These are phyloP conservation scores for Apis cerana DNA, from an alignment of 1,140 invertebrate genomes.

Conservation along the genomic window DNA sequence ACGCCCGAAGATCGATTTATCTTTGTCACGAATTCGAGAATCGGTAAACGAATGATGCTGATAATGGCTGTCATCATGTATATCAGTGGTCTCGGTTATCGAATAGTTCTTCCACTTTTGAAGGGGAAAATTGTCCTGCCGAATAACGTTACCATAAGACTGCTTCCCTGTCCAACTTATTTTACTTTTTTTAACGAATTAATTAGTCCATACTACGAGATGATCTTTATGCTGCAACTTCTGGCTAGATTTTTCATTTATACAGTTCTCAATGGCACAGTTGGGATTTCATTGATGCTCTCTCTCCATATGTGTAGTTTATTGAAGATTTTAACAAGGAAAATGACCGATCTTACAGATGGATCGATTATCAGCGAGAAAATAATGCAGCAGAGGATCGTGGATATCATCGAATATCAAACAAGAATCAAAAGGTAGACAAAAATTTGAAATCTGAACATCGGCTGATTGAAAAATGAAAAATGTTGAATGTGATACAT, in stretches of 20 bases:
- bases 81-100: constrained; percentile 48
- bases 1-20: constrained; percentile 17
- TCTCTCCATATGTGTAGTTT: constrained; percentile 53
- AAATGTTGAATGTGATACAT: neutral
- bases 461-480: too few species aligned
- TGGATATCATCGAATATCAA: constrained; percentile 38
- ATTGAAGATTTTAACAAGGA: constrained; percentile 38
- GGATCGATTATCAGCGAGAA: neutral
- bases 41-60: constrained; percentile 42
- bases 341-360: constrained; percentile 24
- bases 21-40: constrained; percentile 29
- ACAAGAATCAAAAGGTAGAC: constrained; percentile 37
- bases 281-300: constrained; percentile 43
- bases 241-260: constrained; percentile 46
- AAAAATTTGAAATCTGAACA: neutral
- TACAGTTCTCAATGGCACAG: constrained; percentile 5
- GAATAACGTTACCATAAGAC: constrained; percentile 48
- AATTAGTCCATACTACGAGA: constrained; percentile 51
- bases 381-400: constrained; percentile 7
- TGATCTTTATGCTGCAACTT: constrained; percentile 53
- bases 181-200: constrained; percentile 48
- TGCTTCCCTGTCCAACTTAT: constrained; percentile 43
- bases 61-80: constrained; percentile 49
- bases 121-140: constrained; percentile 40
- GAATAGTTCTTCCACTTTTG: constrained; percentile 53